phyloP scores from a whole-genome alignment of 2,797 vertebrate species.

The Philypnodon macrostomus region DNA sequence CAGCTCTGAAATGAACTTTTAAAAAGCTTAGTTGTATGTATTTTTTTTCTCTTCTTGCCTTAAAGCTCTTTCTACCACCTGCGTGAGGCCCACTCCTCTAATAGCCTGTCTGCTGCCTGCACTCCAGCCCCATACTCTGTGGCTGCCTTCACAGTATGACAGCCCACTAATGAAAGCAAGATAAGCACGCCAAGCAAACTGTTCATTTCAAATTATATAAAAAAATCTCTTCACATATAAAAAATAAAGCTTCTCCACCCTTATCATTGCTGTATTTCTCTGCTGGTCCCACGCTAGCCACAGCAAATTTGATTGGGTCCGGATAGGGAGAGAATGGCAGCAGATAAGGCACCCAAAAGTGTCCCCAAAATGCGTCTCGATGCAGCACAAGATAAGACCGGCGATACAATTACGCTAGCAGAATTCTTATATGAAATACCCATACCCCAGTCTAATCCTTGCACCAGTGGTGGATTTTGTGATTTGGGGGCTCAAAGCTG shows the following conservation, averaged over 20 bases:
- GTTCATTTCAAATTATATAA: constrained; percentile 71
- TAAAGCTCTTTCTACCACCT: constrained; percentile 34
- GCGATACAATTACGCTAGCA: constrained; percentile 72
- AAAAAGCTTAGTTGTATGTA: constrained; percentile 9
- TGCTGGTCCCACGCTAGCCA: constrained; percentile 64
- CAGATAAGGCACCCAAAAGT: constrained; percentile 77
- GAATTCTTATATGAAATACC: constrained; percentile 78
- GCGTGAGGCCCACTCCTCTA: constrained; percentile 41
- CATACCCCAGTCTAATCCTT: constrained; percentile 43
- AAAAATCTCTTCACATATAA: constrained; percentile 49
- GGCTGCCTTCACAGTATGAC: constrained; percentile 62
- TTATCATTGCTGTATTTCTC: constrained; percentile 68
- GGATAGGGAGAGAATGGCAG: constrained; percentile 76
- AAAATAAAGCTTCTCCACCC: constrained; percentile 49
- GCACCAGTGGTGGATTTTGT: too few relatives aligned
- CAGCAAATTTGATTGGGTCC: constrained; percentile 79
- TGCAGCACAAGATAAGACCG: constrained; percentile 75
- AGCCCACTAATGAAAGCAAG: constrained; percentile 73
- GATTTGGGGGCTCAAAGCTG: too few relatives aligned
- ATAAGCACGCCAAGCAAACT: constrained; percentile 72
- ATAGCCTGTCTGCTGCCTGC: constrained; percentile 52
- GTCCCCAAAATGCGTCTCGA: constrained; percentile 74
- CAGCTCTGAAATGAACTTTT: too few relatives aligned
- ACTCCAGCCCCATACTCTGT: constrained; percentile 47
- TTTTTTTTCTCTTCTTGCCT: constrained; percentile 20